Evolutionary conservation across 2,888 invertebrate genomes (phyloP).

Genomic region (Acanthosoma haemorrhoidale): DNA sequence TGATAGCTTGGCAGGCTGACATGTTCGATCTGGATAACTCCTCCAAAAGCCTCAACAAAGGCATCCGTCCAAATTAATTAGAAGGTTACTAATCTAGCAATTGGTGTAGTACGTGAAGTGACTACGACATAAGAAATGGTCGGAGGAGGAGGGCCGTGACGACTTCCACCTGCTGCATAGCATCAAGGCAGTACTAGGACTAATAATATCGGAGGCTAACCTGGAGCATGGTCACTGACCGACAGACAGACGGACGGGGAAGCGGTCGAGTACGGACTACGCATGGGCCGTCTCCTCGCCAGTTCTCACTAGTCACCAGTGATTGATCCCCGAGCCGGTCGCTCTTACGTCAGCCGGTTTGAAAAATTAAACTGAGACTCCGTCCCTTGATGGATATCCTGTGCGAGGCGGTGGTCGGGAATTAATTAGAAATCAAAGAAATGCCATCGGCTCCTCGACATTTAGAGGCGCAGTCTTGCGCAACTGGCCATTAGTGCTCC

Average conservation of each 20-base stretch:
- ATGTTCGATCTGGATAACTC: too few relatives aligned
- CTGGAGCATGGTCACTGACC: neutral
- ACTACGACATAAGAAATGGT: too few relatives aligned
- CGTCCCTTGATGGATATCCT: neutral
- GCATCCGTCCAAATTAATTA: too few relatives aligned
- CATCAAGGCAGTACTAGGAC: too few relatives aligned
- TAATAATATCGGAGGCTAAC: neutral
- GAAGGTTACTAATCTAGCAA: too few relatives aligned
- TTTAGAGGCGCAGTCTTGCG: constrained; percentile 19
- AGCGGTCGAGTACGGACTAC: constrained; percentile 11
- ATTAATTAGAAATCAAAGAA: constrained; percentile 26
- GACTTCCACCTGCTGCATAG: too few relatives aligned
- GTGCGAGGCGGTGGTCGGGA: neutral
- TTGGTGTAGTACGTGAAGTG: too few relatives aligned
- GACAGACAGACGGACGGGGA: neutral
- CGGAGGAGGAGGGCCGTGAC: too few relatives aligned
- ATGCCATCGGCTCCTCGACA: constrained; percentile 22
- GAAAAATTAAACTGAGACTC: constrained; percentile 1
- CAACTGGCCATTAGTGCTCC: constrained; percentile 16
- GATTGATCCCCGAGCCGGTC: neutral
- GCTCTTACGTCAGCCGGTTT: neutral
- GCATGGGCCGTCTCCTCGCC: too few relatives aligned
- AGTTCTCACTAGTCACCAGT: constrained; percentile 7
- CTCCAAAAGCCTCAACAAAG: too few relatives aligned
- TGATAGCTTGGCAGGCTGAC: too few relatives aligned